Base-by-base conservation (phyloP, 2,113 vertebrate species). In the Eretmochelys imbricata region DNA sequence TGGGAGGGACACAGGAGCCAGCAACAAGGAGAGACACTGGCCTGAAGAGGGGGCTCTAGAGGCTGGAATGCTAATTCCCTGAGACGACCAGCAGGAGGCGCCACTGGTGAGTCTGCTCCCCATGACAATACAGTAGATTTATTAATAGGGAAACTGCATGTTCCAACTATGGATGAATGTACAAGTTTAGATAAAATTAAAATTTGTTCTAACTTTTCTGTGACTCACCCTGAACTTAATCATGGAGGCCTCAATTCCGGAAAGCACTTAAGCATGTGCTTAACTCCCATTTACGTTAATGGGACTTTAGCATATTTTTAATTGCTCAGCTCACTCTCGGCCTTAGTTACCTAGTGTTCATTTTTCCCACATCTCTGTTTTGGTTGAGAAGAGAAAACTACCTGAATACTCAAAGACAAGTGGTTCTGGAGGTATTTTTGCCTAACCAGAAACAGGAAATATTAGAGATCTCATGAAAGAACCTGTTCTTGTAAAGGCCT, bases 131-230 rank as follows among this genome's bases (percentile, higher is more conserved):
- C 93, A 96, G 96, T 97, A 95, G 94, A 96, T 94, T 95, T 96
- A 83, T 96, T 95, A 89, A 95, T 96, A 96, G 94, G 95, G 87
- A 85, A 92, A 96, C 85, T 92, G 91, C 94, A 93, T 82, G 82
- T 95, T 93, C 94, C 94, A 91, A 94, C 94, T 90, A 94, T 94
- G 35, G 62, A 69, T 16, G 35, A 69, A 69, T 69, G 19, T 69
- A 19, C 7, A 69, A 69, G 35, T 69, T 69, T 31, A n/a, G 62
- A 69, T n/a, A 35, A n/a, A n/a, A 69, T 69, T 69, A 69, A 69
- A 69, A n/a, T 69, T 35, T n/a, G 31, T 69, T 69, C 62, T 69
- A 69, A 69, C 35, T 69, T n/a, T 69, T 69, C 62, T 69, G 9
- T 17, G 31, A 69, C 16, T 69, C 31, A 69, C 31, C 16, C 62